These are phyloP conservation scores for Hesperia comma DNA, from an alignment of 2,888 invertebrate genomes.

Conservation along the genomic window DNA sequence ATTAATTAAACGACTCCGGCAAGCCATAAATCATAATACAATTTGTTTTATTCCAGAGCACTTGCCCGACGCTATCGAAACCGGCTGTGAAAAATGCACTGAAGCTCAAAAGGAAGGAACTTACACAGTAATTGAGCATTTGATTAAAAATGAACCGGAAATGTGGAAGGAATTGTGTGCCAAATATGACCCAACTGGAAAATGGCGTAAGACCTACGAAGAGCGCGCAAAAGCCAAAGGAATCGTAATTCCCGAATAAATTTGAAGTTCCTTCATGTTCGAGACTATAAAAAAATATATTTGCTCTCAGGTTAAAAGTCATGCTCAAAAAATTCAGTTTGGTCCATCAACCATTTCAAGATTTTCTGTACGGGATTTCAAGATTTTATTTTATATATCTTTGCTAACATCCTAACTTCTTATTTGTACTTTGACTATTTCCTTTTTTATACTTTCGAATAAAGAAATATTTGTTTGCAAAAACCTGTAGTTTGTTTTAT, in stretches of 20 bases:
- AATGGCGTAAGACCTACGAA: conserved; percentile 86
- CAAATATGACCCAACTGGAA: conserved; percentile 88
- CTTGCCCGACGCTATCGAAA: conserved; percentile 86
- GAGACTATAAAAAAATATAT: background rate
- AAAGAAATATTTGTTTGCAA: conserved; percentile 16
- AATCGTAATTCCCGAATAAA: conserved; percentile 56
- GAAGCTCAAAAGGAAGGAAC: conserved; percentile 84
- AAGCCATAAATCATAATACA: too few species aligned
- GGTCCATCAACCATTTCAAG: background rate
- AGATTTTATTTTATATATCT: too few species aligned
- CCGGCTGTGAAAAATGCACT: conserved; percentile 86
- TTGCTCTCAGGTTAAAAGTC: background rate
- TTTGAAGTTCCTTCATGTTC: background rate
- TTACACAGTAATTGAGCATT: conserved; percentile 85
- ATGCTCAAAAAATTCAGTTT: background rate
- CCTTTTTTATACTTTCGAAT: conserved; percentile 4
- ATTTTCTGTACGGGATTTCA: background rate
- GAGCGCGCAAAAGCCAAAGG: conserved; percentile 82
- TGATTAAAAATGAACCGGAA: conserved; percentile 86
- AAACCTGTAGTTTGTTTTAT: background rate
- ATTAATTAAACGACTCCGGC: too few species aligned
- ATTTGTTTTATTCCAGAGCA: conserved; percentile 60
- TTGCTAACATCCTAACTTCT: too few species aligned
- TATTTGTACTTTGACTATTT: background rate
- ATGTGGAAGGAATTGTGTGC: conserved; percentile 86